A percentile compares a stretch with the other conserved stretches of the same genome.
Evolutionary conservation across 1,140 invertebrate species (phyloP).

Genomic region (Acyrthosiphon pisum): DNA sequence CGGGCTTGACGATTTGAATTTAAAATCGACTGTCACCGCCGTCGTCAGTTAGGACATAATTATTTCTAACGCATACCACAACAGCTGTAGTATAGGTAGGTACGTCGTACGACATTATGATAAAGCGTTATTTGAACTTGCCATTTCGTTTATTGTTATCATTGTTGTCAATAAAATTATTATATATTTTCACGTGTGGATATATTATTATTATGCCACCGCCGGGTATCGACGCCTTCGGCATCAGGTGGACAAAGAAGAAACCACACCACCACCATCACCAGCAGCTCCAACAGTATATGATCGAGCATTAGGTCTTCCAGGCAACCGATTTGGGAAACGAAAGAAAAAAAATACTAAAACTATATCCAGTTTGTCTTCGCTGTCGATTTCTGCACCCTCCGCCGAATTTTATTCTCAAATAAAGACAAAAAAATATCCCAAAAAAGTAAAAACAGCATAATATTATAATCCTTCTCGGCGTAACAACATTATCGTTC

Average conservation of each 20-base stretch:
- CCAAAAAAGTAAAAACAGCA: background rate
- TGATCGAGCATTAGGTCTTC: background rate
- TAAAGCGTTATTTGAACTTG: background rate
- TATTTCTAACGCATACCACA: background rate
- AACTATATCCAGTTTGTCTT: slow-evolving; percentile 38
- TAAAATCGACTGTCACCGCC: background rate
- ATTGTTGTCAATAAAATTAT: background rate
- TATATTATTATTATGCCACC: background rate
- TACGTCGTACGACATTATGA: background rate
- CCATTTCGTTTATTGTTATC: background rate
- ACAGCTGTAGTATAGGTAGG: background rate
- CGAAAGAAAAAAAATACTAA: background rate
- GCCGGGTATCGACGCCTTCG: background rate
- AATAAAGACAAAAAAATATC: background rate
- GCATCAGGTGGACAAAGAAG: slow-evolving; percentile 9
- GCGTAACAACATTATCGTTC: background rate
- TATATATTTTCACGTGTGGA: background rate
- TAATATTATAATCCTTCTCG: background rate
- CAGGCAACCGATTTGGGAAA: slow-evolving; percentile 27
- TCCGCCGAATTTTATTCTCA: background rate
- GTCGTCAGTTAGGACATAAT: background rate
- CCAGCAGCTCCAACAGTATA: background rate
- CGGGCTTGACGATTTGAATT: slow-evolving; percentile 32
- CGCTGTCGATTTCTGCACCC: slow-evolving; percentile 35
- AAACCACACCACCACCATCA: background rate